These are phyloP conservation scores for Dicrostonyx torquatus DNA, from an alignment of 2,797 vertebrate genomes.

Conservation along the genomic window DNA sequence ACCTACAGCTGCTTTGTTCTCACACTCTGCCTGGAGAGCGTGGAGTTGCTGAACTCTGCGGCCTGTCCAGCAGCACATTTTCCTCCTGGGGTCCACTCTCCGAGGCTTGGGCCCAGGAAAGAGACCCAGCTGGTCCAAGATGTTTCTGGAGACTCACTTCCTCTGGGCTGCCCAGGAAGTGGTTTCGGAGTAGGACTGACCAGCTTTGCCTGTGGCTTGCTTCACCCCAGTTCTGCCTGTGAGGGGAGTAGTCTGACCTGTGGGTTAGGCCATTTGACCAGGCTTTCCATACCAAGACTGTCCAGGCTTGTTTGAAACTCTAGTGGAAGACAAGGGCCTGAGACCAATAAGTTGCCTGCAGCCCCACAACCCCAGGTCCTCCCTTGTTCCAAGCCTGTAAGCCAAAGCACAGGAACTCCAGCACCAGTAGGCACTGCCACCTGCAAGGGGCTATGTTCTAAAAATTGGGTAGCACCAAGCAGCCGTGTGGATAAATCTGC, in stretches of 20 bases:
- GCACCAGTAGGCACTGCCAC: background rate
- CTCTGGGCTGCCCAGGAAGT: conserved; percentile 79
- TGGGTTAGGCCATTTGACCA: background rate
- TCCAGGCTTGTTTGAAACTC: background rate
- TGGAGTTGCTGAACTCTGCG: background rate
- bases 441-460: background rate
- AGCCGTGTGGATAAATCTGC: background rate
- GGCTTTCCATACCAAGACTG: conserved; percentile 7
- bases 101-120: conserved; percentile 26
- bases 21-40: background rate
- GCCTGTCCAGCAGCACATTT: background rate
- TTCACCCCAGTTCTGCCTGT: conserved; percentile 25
- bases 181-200: conserved; percentile 74
- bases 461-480: background rate
- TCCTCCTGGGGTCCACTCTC: conserved; percentile 26
- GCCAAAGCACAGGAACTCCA: background rate
- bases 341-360: background rate
- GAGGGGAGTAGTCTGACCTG: conserved; percentile 36
- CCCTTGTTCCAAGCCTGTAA: background rate
- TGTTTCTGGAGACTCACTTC: conserved; percentile 75
- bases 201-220: conserved; percentile 42
- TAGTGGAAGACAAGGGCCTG: background rate
- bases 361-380: background rate
- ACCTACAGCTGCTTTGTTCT: background rate
- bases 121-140: conserved; percentile 6